Evolutionary conservation across 2,797 vertebrate species (phyloP).

Genomic region (Dipus sagitta): DNA sequence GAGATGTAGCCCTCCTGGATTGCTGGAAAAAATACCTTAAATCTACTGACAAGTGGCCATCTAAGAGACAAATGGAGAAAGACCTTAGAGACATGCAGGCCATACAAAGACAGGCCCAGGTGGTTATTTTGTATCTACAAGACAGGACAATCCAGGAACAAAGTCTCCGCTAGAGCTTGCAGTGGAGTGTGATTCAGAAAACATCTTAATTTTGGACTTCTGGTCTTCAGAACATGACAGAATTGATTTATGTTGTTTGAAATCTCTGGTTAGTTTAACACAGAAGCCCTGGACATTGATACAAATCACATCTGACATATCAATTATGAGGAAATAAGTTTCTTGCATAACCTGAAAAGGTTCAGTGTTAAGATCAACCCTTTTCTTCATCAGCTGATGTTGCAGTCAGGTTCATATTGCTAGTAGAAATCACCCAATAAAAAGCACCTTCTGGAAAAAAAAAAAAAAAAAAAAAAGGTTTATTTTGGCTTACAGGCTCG

Average conservation of each 20-base stretch:
- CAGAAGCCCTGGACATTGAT: not conserved
- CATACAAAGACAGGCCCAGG: not conserved
- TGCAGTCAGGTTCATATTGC: too few species aligned
- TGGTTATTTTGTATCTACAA: too few species aligned
- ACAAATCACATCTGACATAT: not conserved
- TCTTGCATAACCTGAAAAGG: not conserved
- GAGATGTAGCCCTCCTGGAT: not conserved
- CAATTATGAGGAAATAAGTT: not conserved
- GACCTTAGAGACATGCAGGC: not conserved
- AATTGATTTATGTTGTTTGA: not conserved
- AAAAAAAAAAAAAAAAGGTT: too few species aligned
- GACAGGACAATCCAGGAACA: not conserved
- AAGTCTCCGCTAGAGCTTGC: not conserved
- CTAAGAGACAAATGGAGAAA: not conserved
- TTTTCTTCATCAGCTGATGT: not conserved
- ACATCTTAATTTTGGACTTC: not conserved
- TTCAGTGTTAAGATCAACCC: not conserved
- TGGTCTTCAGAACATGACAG: not conserved
- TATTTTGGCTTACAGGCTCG: too few species aligned
- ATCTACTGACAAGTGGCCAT: not conserved
- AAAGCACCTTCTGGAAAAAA: too few species aligned
- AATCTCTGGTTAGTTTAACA: not conserved
- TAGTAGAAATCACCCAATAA: too few species aligned
- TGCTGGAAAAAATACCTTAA: not conserved
- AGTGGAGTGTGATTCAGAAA: not conserved